Percentiles rank a stretch among this genome's conserved stretches.
These are phyloP conservation scores for Sitta europaea DNA, from an alignment of 2,113 vertebrate species.

Conservation along the genomic window DNA sequence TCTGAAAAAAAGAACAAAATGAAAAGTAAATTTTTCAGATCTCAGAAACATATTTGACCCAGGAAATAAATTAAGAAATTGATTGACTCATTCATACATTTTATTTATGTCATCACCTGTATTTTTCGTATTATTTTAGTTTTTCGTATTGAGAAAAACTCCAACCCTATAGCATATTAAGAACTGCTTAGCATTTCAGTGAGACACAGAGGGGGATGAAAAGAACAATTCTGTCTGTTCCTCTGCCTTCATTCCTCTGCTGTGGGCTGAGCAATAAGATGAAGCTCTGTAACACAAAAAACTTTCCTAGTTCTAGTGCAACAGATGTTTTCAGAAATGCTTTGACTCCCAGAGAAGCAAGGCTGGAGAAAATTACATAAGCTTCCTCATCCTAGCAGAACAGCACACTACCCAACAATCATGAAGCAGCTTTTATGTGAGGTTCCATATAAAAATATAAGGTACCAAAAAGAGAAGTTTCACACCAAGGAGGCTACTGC, in stretches of 20 bases:
- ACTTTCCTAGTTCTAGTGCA: background rate
- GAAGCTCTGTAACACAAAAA: background rate
- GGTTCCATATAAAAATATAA: background rate
- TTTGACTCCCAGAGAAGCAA: background rate
- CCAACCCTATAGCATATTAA: background rate
- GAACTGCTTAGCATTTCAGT: background rate
- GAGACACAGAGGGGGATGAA: background rate
- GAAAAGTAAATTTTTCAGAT: background rate
- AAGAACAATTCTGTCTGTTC: background rate
- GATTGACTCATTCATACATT: background rate
- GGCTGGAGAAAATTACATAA: background rate
- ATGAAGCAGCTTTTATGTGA: background rate
- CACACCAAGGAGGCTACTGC: background rate
- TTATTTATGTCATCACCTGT: background rate
- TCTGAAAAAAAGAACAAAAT: background rate
- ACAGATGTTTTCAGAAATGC: background rate
- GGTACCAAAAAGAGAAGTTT: background rate
- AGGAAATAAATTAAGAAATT: background rate
- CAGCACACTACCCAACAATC: background rate
- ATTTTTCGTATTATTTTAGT: background rate
- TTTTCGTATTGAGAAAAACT: background rate
- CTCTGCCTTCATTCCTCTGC: background rate
- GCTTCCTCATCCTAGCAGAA: background rate
- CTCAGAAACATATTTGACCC: background rate
- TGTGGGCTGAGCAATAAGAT: background rate